Percentiles rank a stretch among this genome's conserved stretches.
These are phyloP conservation scores for Coelinius sp. DNA, from an alignment of 2,888 invertebrate genomes.

Conservation along the genomic window DNA sequence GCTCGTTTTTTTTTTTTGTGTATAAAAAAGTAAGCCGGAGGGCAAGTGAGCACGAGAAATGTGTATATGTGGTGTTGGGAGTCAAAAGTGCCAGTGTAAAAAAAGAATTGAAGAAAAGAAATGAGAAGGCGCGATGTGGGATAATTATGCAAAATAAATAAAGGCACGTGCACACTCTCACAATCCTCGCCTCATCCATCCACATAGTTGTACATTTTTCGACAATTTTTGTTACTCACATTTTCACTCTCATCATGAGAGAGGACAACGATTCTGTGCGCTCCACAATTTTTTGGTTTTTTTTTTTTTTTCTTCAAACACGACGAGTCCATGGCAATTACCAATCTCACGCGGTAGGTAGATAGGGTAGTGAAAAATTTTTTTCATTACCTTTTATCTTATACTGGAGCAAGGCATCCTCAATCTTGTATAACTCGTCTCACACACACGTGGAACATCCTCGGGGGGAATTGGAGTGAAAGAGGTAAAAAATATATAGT, in stretches of 20 bases:
- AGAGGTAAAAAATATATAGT: constrained; percentile 10
- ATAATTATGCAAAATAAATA: constrained; percentile 65
- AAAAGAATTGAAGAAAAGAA: background rate
- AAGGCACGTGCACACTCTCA: constrained; percentile 63
- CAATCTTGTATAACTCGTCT: constrained; percentile 12
- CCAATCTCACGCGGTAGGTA: constrained; percentile 55
- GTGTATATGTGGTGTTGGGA: constrained; percentile 8
- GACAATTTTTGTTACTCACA: constrained; percentile 12
- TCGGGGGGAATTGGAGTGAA: background rate
- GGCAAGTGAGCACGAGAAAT: constrained; percentile 18
- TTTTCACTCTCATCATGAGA: background rate
- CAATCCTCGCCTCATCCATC: constrained; percentile 45
- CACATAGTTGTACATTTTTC: constrained; percentile 1
- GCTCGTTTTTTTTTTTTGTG: constrained; percentile 6
- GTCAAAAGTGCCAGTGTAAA: background rate
- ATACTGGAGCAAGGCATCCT: constrained; percentile 26
- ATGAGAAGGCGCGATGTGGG: constrained; percentile 46
- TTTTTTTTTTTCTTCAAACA: constrained; percentile 46
- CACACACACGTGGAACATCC: background rate
- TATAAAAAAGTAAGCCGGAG: constrained; percentile 28
- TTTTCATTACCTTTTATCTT: constrained; percentile 47
- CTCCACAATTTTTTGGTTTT: constrained; percentile 52
- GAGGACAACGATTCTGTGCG: constrained; percentile 43
- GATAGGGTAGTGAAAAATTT: constrained; percentile 44
- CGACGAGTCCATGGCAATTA: constrained; percentile 54